phyloP scores from a whole-genome alignment of 2,113 vertebrate species.

The Oryzias melastigma region DNA sequence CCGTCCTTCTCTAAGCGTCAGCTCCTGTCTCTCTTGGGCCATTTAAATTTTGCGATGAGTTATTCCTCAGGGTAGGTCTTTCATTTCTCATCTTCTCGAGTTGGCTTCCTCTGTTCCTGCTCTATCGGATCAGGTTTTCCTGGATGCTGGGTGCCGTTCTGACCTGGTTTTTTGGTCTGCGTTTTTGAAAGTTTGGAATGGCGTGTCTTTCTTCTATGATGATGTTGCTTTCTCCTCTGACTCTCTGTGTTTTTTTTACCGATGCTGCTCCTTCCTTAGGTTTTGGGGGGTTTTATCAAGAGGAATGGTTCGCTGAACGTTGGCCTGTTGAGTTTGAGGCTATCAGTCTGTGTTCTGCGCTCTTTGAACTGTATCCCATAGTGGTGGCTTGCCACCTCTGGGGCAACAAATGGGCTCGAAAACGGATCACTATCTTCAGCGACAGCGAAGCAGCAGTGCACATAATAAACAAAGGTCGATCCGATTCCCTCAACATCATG shows the following conservation, averaged over 20 bases:
- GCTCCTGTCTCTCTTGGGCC: background rate
- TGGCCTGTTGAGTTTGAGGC: background rate
- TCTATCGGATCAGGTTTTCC: background rate
- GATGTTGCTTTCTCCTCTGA: background rate
- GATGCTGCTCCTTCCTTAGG: background rate
- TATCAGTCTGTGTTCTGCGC: too few species aligned
- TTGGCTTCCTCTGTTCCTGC: background rate
- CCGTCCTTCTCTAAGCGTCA: too few species aligned
- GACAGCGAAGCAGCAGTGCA: background rate
- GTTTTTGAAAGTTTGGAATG: background rate
- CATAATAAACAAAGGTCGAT: background rate
- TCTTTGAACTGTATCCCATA: too few species aligned
- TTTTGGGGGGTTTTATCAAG: background rate
- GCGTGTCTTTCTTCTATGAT: background rate
- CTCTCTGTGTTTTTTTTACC: background rate
- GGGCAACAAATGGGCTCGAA: too few species aligned
- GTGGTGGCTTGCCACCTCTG: too few species aligned
- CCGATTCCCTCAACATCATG: background rate
- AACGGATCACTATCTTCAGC: too few species aligned
- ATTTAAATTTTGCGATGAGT: background rate
- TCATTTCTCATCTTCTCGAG: background rate
- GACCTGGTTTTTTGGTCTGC: background rate
- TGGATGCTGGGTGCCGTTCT: background rate
- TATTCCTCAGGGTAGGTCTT: background rate
- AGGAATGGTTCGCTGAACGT: background rate